Conservation (phyloP, 1,140 invertebrate species). For the Papilio glaucus region DNA sequence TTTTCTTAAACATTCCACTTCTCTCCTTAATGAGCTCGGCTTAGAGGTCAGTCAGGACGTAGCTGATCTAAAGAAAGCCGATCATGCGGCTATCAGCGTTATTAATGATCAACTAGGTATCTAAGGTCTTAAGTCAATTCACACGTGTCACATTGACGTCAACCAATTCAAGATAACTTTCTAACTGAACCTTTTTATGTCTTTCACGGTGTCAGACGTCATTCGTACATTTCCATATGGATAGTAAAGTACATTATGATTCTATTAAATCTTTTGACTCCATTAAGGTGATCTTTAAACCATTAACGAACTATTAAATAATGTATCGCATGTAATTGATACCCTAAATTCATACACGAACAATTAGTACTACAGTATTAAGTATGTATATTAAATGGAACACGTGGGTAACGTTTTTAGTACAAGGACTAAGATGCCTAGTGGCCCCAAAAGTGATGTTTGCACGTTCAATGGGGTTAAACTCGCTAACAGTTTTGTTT, state of each 20-base stretch:
- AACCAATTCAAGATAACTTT: constrained; percentile 50
- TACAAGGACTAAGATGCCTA: constrained; percentile 48
- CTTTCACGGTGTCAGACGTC: background rate
- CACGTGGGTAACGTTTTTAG: constrained; percentile 24
- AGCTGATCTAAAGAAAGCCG: constrained; percentile 15
- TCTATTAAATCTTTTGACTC: background rate
- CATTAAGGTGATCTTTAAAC: background rate
- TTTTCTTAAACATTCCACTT: constrained; percentile 11
- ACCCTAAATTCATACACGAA: constrained; percentile 5
- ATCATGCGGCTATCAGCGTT: constrained; percentile 26
- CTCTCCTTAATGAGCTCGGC: constrained; percentile 2
- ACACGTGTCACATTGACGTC: constrained; percentile 52
- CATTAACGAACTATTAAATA: background rate
- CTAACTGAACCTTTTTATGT: constrained; percentile 41
- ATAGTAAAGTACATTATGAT: background rate
- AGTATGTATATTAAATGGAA: constrained; percentile 15
- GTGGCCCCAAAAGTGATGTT: constrained; percentile 50
- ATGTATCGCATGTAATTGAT: constrained; percentile 1
- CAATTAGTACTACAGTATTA: background rate
- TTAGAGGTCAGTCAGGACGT: constrained; percentile 41
- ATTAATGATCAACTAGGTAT: constrained; percentile 10
- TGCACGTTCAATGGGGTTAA: constrained; percentile 50
- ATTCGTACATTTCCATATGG: background rate
- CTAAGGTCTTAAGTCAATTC: constrained; percentile 50
- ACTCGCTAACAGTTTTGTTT: constrained; percentile 64